Base-by-base conservation (phyloP, 2,113 vertebrate genomes). In the Gobio gobio region DNA sequence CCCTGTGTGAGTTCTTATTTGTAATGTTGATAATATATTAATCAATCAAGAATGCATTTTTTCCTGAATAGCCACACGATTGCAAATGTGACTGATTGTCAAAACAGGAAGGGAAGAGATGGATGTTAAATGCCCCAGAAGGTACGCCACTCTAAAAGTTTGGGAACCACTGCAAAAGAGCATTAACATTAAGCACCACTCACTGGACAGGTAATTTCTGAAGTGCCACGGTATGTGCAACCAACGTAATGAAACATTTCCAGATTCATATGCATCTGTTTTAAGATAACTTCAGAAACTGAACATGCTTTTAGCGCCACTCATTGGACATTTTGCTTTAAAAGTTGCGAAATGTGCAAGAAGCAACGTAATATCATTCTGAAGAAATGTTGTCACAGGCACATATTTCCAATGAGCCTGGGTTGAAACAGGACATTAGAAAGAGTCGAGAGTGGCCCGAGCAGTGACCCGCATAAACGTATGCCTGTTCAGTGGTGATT, bases 401-500 rank as follows among this genome's bases (percentile, higher is more conserved):
- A n/a, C 5, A 24, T 74, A 49, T 74, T 26, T 74, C n/a, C 43
- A 74, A 49, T 9, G 72, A 74, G 72, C 43, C 72, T 47, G 26
- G 47, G 74, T 33, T 54, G 8, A 54, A 76, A 51, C 45, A 51
- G 47, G 26, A 54, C 47, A 54, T 76, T 18, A 70, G 36, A 75
- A 75, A 51, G 12, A 51, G 58, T 3, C 24, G 4, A 45, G 13
- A 29, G 20, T 29, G 68, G 33, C 47, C 66, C n/a, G 26, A 16
- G 22, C 81, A 56, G 29, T 83, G 81, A 83, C 81, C 81, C 49
- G 14, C 47, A 43, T 10, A 40, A 26, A 47, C 5, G 8, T 5
- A 83, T 22, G 56, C 47, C 59, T 78, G 59, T 83, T 85, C 70
- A 72, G 61, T 84, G 70, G 26, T 82, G 77, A 86, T 89, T 89